phyloP scores from a whole-genome alignment of 2,888 invertebrate genomes.

The Ferdinandea cuprea region DNA sequence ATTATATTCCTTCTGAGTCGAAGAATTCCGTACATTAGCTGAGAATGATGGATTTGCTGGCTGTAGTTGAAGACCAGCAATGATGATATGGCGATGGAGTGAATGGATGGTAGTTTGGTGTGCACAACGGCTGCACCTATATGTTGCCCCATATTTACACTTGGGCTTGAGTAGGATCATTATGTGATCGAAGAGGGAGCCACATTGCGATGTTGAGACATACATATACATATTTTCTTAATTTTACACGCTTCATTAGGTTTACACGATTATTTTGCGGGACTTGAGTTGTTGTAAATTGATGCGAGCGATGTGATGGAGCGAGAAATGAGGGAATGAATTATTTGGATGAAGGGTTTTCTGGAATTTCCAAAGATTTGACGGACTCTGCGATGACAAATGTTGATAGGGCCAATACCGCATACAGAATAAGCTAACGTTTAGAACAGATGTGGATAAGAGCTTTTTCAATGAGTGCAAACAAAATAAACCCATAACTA shows the following conservation, averaged over 20 bases:
- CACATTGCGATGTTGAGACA: no score
- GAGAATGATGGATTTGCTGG: constrained; percentile 59
- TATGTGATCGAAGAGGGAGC: constrained; percentile 66
- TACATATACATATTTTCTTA: constrained; percentile 70
- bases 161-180: constrained; percentile 57
- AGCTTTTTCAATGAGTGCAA: no score
- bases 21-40: constrained; percentile 56
- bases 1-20: constrained; percentile 31
- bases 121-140: constrained; percentile 30
- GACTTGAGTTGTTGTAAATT: constrained; percentile 2
- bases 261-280: constrained; percentile 65
- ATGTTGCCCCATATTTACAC: constrained; percentile 68
- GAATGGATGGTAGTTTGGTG: constrained; percentile 40
- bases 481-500: no score
- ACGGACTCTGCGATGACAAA: no score
- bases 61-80: constrained; percentile 9
- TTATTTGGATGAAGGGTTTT: constrained; percentile 32
- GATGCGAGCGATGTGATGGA: background rate
- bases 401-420: no score
- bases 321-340: background rate
- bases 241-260: constrained; percentile 73
- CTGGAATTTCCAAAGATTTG: no score
- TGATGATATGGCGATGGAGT: constrained; percentile 56
- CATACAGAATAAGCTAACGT: no score
- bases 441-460: no score